Evolutionary conservation across 2,888 invertebrate genomes (phyloP).

Genomic region (Timema podura): DNA sequence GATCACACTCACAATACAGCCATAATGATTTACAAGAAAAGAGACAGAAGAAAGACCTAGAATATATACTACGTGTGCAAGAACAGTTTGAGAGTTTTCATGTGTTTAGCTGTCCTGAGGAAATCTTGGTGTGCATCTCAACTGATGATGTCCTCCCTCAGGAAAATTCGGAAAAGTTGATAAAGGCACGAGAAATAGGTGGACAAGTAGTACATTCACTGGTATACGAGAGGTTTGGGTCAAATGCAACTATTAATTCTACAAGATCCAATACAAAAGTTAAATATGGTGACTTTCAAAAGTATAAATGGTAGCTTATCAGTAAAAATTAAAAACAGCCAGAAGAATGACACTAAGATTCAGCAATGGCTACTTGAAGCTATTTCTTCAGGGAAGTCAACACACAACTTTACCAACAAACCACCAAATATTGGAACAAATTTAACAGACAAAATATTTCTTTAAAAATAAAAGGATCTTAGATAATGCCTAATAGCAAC

Average conservation of each 20-base stretch:
- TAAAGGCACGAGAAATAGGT: background rate
- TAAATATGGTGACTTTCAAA: background rate
- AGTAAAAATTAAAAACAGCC: background rate
- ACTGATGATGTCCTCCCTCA: background rate
- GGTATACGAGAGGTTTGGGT: background rate
- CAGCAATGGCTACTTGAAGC: background rate
- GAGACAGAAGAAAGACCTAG: background rate
- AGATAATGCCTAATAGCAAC: no score
- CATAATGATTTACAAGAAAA: background rate
- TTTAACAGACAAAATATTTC: no score
- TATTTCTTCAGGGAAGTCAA: slow-evolving; percentile 4
- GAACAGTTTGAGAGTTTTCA: background rate
- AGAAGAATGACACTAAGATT: background rate
- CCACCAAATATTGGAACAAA: no score
- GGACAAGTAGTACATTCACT: background rate
- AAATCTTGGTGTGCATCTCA: background rate
- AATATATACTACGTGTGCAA: background rate
- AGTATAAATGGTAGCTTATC: background rate
- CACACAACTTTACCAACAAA: no score
- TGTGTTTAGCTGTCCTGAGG: background rate
- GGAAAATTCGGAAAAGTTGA: background rate
- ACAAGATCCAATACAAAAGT: background rate
- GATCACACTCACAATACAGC: background rate
- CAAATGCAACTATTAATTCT: background rate
- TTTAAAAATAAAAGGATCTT: no score